phyloP scores from a whole-genome alignment of 2,888 invertebrate genomes.

The Chrysodeixis includens region DNA sequence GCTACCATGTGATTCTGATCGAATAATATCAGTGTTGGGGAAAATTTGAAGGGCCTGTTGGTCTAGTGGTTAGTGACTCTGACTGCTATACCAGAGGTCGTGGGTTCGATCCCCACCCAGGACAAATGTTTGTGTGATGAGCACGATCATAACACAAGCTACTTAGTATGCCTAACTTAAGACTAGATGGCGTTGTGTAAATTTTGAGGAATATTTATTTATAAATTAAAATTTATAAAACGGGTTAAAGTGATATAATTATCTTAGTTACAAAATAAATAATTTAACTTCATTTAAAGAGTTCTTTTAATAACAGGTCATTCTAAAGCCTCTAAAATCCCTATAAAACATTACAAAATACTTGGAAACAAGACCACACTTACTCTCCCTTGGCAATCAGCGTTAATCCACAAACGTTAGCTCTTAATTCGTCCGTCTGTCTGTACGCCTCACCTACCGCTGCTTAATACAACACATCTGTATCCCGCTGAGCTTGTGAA shows the following conservation, averaged over 20 bases:
- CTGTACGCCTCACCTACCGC: conserved; percentile 53
- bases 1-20: conserved; percentile 31
- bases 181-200: too few relatives aligned
- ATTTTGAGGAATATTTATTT: too few relatives aligned
- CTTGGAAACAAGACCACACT: conserved; percentile 11
- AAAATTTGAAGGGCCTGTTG: background rate
- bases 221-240: too few relatives aligned
- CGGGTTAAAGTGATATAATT: too few relatives aligned
- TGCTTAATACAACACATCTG: conserved; percentile 54
- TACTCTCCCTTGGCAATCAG: conserved; percentile 36
- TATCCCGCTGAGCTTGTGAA: conserved; percentile 70
- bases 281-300: too few relatives aligned
- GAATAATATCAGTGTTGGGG: conserved; percentile 22
- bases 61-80: too few relatives aligned
- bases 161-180: too few relatives aligned
- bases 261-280: too few relatives aligned
- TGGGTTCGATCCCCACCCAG: too few relatives aligned
- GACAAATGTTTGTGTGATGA: too few relatives aligned
- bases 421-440: conserved; percentile 70
- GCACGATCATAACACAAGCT: too few relatives aligned
- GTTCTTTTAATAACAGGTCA: background rate
- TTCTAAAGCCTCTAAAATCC: background rate
- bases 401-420: conserved; percentile 49
- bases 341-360: conserved; percentile 1
- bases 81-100: too few relatives aligned